phyloP scores from a whole-genome alignment of 2,113 vertebrate species.

The Jacana jacana region DNA sequence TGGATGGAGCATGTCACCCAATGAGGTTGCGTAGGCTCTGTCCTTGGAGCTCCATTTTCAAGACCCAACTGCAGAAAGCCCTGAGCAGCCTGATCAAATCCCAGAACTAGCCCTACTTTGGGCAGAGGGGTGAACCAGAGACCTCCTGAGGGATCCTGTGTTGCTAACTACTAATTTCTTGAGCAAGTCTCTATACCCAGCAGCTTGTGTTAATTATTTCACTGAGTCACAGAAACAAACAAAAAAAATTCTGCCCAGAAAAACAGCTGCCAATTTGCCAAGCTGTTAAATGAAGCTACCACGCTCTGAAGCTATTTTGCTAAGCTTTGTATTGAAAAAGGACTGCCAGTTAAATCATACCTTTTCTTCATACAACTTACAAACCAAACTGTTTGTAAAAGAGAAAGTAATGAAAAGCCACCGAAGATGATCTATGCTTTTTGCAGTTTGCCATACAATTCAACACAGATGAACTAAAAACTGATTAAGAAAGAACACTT shows the following conservation, averaged over 20 bases:
- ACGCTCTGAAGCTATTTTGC: neutral
- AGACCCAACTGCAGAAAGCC: neutral
- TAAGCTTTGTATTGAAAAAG: neutral
- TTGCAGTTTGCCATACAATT: neutral
- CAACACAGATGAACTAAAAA: neutral
- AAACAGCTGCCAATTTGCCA: neutral
- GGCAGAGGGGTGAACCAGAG: neutral
- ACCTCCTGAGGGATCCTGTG: neutral
- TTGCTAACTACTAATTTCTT: neutral
- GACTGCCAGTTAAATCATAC: neutral
- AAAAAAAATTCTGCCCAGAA: neutral
- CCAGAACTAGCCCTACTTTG: neutral
- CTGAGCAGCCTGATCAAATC: neutral
- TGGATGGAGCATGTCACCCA: neutral
- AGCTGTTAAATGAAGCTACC: neutral
- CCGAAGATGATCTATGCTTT: neutral
- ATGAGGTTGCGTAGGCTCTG: neutral
- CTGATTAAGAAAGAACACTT: neutral
- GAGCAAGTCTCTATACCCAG: neutral
- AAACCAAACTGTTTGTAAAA: neutral
- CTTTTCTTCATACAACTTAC: neutral
- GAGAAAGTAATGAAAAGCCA: neutral
- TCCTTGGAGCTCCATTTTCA: neutral
- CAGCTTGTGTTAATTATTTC: neutral
- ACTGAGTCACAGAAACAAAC: neutral